These are phyloP conservation scores for Eupleurogrammus muticus DNA, from an alignment of 2,797 vertebrate genomes.

Conservation along the genomic window DNA sequence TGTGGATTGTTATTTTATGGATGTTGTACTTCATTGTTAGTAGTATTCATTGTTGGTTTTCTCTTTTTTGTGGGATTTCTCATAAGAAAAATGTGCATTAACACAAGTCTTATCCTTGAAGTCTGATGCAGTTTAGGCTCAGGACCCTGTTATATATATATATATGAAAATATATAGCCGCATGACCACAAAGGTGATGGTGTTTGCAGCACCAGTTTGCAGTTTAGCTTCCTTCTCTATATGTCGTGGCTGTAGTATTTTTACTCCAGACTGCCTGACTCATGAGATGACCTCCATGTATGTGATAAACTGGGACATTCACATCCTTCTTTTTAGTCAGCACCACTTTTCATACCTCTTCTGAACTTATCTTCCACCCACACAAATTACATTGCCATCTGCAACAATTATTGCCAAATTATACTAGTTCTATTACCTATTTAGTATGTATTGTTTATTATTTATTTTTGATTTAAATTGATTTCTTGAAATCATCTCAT, in stretches of 20 bases:
- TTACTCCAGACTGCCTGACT: constrained; percentile 40
- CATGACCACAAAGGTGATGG: too few species aligned
- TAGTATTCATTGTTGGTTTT: constrained; percentile 1
- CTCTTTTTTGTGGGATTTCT: constrained; percentile 8
- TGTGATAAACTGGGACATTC: constrained; percentile 41
- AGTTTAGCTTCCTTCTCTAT: constrained; percentile 40
- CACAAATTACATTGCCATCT: too few species aligned
- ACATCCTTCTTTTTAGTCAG: constrained; percentile 1
- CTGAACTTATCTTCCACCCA: constrained; percentile 15
- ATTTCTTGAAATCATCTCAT: too few species aligned
- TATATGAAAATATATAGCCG: not conserved
- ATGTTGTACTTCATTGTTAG: not conserved
- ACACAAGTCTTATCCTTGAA: not conserved
- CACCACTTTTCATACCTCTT: constrained; percentile 5
- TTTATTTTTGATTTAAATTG: too few species aligned
- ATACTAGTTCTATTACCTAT: too few species aligned
- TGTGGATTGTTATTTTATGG: not conserved
- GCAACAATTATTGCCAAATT: too few species aligned
- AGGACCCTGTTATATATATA: not conserved
- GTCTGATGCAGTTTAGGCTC: not conserved
- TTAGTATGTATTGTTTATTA: too few species aligned
- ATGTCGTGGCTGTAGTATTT: constrained; percentile 31
- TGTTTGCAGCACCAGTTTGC: too few species aligned
- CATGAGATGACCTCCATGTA: constrained; percentile 14
- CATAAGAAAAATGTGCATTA: not conserved